These are phyloP conservation scores for Dendrolimus houi DNA, from an alignment of 2,888 invertebrate genomes.

Conservation along the genomic window DNA sequence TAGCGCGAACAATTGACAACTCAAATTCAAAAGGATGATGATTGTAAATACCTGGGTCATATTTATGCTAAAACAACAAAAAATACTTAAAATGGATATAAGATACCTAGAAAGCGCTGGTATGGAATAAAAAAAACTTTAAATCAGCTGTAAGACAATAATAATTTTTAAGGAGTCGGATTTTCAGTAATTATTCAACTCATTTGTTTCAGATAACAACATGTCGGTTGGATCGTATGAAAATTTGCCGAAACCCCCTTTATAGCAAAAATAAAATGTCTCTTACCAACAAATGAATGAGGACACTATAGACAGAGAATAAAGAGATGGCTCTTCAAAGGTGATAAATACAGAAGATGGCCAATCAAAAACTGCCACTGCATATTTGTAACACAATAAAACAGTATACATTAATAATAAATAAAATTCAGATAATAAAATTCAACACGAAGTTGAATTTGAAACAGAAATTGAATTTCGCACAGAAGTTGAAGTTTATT, in stretches of 20 bases:
- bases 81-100: too few relatives aligned
- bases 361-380: constrained; percentile 60
- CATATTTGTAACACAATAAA: constrained; percentile 71
- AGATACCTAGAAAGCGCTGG: too few relatives aligned
- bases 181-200: neutral
- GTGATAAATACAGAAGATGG: constrained; percentile 70
- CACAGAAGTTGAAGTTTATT: constrained; percentile 41
- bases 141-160: too few relatives aligned
- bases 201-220: neutral
- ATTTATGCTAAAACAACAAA: too few relatives aligned
- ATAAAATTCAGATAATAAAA: constrained; percentile 11
- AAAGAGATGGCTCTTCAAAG: constrained; percentile 62
- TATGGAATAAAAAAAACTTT: too few relatives aligned
- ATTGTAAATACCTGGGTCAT: too few relatives aligned
- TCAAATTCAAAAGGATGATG: too few relatives aligned
- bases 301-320: constrained; percentile 26
- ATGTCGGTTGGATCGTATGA: constrained; percentile 12
- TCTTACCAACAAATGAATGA: constrained; percentile 24
- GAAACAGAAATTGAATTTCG: constrained; percentile 23
- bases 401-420: constrained; percentile 42
- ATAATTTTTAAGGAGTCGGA: too few relatives aligned
- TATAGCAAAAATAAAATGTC: constrained; percentile 24
- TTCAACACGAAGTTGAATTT: constrained; percentile 22
- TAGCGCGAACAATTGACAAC: too few relatives aligned
- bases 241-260: constrained; percentile 21